phyloP scores from a whole-genome alignment of 2,113 vertebrate species.

The Myotis lucifugus region DNA sequence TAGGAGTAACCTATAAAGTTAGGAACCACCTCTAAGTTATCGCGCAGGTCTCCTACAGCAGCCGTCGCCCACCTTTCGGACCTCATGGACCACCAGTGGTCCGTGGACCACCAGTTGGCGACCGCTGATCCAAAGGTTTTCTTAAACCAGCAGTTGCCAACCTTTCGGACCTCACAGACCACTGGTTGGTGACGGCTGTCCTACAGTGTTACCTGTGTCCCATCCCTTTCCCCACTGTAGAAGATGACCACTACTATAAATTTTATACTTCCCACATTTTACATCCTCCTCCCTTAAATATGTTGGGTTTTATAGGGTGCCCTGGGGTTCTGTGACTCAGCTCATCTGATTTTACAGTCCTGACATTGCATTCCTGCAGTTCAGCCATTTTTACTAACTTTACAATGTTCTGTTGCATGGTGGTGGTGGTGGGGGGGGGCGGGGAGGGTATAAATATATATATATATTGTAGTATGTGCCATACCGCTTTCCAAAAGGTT shows the following conservation, averaged over 20 bases:
- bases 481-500: neutral
- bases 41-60: neutral
- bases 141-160: too few relatives aligned
- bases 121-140: too few relatives aligned
- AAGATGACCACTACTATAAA: neutral
- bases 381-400: neutral
- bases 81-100: too few relatives aligned
- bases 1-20: rapidly evolving
- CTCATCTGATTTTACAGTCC: neutral
- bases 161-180: too few relatives aligned
- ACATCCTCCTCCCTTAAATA: rapidly evolving
- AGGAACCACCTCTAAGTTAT: neutral
- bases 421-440: rapidly evolving
- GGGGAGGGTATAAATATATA: neutral
- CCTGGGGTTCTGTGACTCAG: neutral
- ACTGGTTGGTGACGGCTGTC: too few relatives aligned
- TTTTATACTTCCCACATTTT: neutral
- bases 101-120: too few relatives aligned
- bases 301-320: neutral
- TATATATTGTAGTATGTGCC: neutral
- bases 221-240: too few relatives aligned
- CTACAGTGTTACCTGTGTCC: neutral
- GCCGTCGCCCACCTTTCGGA: too few relatives aligned
- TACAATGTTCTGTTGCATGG: neutral
- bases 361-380: neutral